A percentile compares a stretch with the other conserved stretches of the same genome.
Evolutionary conservation across 2,113 vertebrate species (phyloP).

Genomic region (Eptesicus fuscus): DNA sequence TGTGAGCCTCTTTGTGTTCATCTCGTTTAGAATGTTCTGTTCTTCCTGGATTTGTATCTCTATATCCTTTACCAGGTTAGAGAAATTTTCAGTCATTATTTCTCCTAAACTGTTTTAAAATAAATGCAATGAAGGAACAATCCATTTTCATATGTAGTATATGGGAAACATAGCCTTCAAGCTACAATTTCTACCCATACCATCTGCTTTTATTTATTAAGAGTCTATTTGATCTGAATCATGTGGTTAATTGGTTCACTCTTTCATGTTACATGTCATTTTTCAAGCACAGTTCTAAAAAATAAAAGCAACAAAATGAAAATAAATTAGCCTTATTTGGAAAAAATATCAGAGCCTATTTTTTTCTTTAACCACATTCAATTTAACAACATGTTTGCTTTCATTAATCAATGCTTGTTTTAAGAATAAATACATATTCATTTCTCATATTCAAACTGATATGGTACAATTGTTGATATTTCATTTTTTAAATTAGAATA

Average conservation of each 20-base stretch:
- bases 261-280: conserved; percentile 33
- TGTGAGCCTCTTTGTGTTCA: not conserved
- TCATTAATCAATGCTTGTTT: not conserved
- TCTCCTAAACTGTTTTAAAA: not conserved
- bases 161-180: not conserved
- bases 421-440: not conserved
- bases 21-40: not conserved
- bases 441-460: not conserved
- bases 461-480: not conserved
- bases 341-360: not conserved
- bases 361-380: not conserved
- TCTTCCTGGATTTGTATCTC: not conserved
- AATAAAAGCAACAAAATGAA: not conserved
- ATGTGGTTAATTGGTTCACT: conserved; percentile 24
- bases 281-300: not conserved
- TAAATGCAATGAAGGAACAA: not conserved
- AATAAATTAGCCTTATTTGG: not conserved
- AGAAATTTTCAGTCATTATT: not conserved
- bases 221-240: conserved; percentile 24
- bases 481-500: not conserved
- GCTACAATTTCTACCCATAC: not conserved
- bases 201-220: conserved; percentile 55
- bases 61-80: too few relatives aligned
- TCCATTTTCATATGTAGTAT: not conserved
- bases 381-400: not conserved